Percentiles rank a stretch among this genome's conserved stretches.
Conservation (phyloP, 1,140 invertebrate genomes). For the Paraescarpia echinospica region DNA sequence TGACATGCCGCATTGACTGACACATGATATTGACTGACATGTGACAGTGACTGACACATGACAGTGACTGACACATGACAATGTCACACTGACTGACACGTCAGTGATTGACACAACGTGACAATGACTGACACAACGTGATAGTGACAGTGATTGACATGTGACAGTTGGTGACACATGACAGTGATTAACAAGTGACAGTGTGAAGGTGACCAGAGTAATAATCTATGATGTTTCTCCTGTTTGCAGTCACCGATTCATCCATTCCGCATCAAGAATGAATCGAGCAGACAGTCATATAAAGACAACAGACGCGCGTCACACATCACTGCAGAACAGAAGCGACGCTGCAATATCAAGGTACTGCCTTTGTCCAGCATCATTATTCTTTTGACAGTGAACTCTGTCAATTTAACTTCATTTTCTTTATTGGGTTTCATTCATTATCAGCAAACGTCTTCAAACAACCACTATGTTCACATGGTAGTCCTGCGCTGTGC, state of each 20-base stretch:
- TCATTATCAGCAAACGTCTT: too few relatives aligned
- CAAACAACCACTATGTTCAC: too few relatives aligned
- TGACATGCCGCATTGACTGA: too few relatives aligned
- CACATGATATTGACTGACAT: too few relatives aligned
- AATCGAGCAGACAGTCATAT: constrained; percentile 48
- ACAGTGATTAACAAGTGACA: neutral
- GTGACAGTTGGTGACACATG: neutral
- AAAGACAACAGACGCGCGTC: constrained; percentile 61
- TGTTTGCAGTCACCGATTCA: constrained; percentile 30
- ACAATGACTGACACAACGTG: neutral
- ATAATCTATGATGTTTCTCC: neutral
- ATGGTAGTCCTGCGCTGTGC: too few relatives aligned
- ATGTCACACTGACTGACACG: neutral
- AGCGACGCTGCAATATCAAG: constrained; percentile 94
- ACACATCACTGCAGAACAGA: constrained; percentile 97
- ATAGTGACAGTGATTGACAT: neutral
- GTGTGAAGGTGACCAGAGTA: neutral
- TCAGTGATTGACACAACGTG: neutral
- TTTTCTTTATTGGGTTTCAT: too few relatives aligned
- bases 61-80: too few relatives aligned
- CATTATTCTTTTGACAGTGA: too few relatives aligned
- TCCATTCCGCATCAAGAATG: constrained; percentile 45
- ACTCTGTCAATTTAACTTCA: too few relatives aligned
- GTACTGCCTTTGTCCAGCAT: constrained; percentile 33
- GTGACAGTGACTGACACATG: too few relatives aligned